Evolutionary conservation across 2,797 vertebrate species (phyloP).

Genomic region (Amblyraja radiata): DNA sequence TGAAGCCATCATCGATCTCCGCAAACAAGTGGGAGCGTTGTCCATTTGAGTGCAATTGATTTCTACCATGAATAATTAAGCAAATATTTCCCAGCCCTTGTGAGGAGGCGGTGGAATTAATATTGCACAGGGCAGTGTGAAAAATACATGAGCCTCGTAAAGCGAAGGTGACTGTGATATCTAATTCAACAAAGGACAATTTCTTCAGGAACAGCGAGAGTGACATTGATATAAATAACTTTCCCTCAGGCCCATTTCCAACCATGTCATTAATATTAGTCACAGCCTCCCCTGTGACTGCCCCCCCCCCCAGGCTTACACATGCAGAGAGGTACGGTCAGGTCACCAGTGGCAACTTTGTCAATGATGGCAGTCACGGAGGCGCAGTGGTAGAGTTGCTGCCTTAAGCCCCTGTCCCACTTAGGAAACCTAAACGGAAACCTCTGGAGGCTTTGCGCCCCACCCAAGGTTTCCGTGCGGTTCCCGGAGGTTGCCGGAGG

Average conservation of each 20-base stretch:
- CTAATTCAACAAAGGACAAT: slow-evolving; percentile 27
- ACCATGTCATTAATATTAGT: slow-evolving; percentile 15
- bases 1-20: not conserved
- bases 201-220: not conserved
- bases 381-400: no score
- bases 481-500: no score
- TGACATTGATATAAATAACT: slow-evolving; percentile 32
- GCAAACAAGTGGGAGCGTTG: not conserved
- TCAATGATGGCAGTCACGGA: not conserved
- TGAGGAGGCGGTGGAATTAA: not conserved
- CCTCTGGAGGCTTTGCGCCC: no score
- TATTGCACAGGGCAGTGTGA: not conserved
- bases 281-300: not conserved
- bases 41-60: slow-evolving; percentile 4
- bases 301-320: not conserved
- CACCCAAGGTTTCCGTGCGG: no score
- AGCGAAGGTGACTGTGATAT: slow-evolving; percentile 1
- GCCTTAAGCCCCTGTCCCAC: no score
- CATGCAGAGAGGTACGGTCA: not conserved
- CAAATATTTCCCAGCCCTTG: not conserved
- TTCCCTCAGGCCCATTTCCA: slow-evolving; percentile 26
- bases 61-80: slow-evolving; percentile 19
- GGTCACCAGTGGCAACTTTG: not conserved
- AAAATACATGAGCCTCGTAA: not conserved
- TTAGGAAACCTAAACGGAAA: no score